Percentiles rank a stretch among this genome's conserved stretches.
These are phyloP conservation scores for Phocides pigmalion DNA, from an alignment of 1,140 invertebrate genomes.

Conservation along the genomic window DNA sequence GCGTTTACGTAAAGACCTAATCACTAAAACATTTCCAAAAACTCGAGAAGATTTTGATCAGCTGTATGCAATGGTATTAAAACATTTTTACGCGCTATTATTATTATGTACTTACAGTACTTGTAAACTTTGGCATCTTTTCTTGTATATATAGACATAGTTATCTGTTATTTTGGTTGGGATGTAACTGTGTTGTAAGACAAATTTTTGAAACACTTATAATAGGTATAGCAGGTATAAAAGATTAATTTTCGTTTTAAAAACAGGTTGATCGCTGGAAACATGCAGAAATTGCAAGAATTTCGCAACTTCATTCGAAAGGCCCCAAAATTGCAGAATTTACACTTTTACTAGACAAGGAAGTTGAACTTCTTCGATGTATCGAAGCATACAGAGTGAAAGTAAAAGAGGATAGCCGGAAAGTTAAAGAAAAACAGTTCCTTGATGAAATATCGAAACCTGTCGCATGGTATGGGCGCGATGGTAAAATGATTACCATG, in stretches of 20 bases:
- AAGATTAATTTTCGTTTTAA: too few species aligned
- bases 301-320: slow-evolving; percentile 84
- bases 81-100: background rate
- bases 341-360: slow-evolving; percentile 85
- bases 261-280: slow-evolving; percentile 86
- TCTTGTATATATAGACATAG: too few species aligned
- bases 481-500: slow-evolving; percentile 85
- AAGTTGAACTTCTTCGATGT: slow-evolving; percentile 85
- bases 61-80: slow-evolving; percentile 84
- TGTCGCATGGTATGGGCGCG: slow-evolving; percentile 85
- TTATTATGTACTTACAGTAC: background rate
- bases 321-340: slow-evolving; percentile 86
- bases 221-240: too few species aligned
- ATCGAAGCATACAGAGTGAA: slow-evolving; percentile 85
- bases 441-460: slow-evolving; percentile 86
- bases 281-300: slow-evolving; percentile 84
- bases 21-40: slow-evolving; percentile 85
- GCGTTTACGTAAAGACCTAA: slow-evolving; percentile 82
- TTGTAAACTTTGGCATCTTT: too few species aligned
- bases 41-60: slow-evolving; percentile 86
- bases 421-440: slow-evolving; percentile 84
- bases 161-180: too few species aligned
- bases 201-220: too few species aligned
- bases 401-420: slow-evolving; percentile 82
- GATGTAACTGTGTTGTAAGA: too few species aligned